Evolutionary conservation across 23 tunicate species (phyloP).

Genomic region (Ciona savignyi): DNA sequence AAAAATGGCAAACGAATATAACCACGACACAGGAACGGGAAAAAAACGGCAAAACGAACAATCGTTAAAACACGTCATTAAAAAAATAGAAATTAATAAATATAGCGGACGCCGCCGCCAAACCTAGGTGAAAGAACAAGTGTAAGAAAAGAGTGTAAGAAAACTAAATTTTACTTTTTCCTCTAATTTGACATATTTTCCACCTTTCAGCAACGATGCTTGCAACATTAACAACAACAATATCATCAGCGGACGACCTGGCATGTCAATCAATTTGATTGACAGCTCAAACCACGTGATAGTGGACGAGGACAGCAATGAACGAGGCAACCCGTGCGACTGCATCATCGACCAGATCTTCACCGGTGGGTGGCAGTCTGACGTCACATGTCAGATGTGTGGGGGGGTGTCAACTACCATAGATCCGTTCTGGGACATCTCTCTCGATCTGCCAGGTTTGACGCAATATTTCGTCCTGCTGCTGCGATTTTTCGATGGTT

Average conservation of each 20-base stretch:
- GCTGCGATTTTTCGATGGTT: neutral
- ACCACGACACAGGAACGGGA: too few relatives aligned
- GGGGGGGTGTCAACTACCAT: constrained; percentile 79
- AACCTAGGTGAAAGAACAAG: too few relatives aligned
- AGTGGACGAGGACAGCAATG: constrained; percentile 38
- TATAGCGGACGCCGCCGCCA: too few relatives aligned
- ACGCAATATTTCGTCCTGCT: too few relatives aligned
- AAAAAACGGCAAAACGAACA: too few relatives aligned
- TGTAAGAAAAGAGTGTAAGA: too few relatives aligned
- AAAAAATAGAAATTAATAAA: too few relatives aligned
- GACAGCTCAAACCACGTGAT: neutral
- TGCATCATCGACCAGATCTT: constrained; percentile 91
- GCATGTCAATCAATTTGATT: neutral
- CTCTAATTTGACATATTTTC: too few relatives aligned
- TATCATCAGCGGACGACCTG: constrained; percentile 30
- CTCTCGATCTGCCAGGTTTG: constrained; percentile 92
- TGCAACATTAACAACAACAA: constrained; percentile 20
- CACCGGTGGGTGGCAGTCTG: constrained; percentile 95
- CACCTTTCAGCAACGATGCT: constrained; percentile 2
- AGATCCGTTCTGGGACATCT: constrained; percentile 94
- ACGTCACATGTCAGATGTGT: constrained; percentile 93
- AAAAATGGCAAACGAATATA: too few relatives aligned
- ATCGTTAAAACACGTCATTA: too few relatives aligned
- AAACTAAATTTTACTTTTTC: too few relatives aligned
- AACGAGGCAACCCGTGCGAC: constrained; percentile 46